A percentile compares a stretch with the other conserved stretches of the same genome.
Conservation (phyloP, 2,797 vertebrate species). For the Sebastolobus altivelis region DNA sequence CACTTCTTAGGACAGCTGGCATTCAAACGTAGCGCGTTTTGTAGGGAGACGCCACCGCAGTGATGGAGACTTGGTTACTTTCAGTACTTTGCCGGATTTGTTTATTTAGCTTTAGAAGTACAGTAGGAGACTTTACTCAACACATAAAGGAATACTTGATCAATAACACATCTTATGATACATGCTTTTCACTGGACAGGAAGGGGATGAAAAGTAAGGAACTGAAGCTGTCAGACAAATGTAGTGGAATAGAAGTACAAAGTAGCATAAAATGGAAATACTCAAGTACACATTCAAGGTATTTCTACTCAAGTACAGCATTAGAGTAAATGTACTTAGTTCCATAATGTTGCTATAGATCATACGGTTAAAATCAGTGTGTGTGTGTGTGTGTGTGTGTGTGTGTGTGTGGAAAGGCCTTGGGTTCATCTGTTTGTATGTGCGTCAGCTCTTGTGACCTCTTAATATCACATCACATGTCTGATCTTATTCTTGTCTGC, state of each 20-base stretch:
- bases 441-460: constrained; percentile 83
- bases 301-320: neutral
- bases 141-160: neutral
- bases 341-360: constrained; percentile 63
- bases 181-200: neutral
- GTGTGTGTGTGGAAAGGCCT: constrained; percentile 44
- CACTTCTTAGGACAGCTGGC: too few relatives aligned
- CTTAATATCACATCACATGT: constrained; percentile 88
- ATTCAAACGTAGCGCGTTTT: too few relatives aligned
- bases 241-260: neutral
- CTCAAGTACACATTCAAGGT: neutral
- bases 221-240: neutral
- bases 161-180: neutral
- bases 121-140: neutral
- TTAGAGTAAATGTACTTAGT: neutral
- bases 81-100: too few relatives aligned
- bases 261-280: neutral
- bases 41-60: too few relatives aligned
- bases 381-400: constrained; percentile 33
- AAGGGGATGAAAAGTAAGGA: neutral
- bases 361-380: constrained; percentile 78
- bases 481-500: constrained; percentile 86
- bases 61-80: too few relatives aligned
- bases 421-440: constrained; percentile 34
- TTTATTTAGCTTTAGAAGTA: neutral